Evolutionary conservation across 1,140 invertebrate species (phyloP).

Genomic region (Neotoxoptera formosana): DNA sequence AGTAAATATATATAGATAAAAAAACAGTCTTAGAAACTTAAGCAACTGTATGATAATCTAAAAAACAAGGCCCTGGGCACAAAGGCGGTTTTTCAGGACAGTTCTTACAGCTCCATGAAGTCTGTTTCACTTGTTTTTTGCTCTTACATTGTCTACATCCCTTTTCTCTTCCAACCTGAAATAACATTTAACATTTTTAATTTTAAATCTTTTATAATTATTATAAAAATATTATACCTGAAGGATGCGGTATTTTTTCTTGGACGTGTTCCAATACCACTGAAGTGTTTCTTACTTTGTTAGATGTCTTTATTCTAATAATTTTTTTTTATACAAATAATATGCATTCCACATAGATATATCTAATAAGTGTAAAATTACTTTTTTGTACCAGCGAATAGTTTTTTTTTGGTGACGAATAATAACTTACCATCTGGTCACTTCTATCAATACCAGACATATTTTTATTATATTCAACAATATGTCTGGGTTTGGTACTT

Average conservation of each 20-base stretch:
- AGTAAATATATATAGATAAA: too few relatives aligned
- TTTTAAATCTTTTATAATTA: constrained; percentile 1
- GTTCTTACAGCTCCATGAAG: constrained; percentile 26
- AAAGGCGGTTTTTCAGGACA: constrained; percentile 21
- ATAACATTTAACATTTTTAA: not conserved
- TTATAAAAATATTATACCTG: constrained; percentile 30
- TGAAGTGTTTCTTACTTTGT: not conserved
- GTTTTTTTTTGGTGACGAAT: constrained; percentile 1
- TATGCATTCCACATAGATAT: constrained; percentile 27
- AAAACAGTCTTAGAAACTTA: too few relatives aligned
- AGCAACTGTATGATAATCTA: not conserved
- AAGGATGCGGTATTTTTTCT: constrained; percentile 25
- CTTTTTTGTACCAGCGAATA: constrained; percentile 28
- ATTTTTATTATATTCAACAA: constrained; percentile 16
- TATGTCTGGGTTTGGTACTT: not conserved
- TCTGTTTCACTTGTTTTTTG: constrained; percentile 19
- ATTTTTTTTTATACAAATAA: constrained; percentile 1
- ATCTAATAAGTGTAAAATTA: constrained; percentile 30
- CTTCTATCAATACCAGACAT: constrained; percentile 17
- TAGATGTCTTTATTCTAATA: constrained; percentile 10
- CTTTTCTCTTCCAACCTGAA: constrained; percentile 22
- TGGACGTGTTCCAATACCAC: constrained; percentile 7
- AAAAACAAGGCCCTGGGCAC: constrained; percentile 16
- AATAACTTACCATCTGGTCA: constrained; percentile 41
- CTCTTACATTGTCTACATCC: not conserved